phyloP scores from a whole-genome alignment of 2,113 vertebrate genomes.

The Siniperca knerii region DNA sequence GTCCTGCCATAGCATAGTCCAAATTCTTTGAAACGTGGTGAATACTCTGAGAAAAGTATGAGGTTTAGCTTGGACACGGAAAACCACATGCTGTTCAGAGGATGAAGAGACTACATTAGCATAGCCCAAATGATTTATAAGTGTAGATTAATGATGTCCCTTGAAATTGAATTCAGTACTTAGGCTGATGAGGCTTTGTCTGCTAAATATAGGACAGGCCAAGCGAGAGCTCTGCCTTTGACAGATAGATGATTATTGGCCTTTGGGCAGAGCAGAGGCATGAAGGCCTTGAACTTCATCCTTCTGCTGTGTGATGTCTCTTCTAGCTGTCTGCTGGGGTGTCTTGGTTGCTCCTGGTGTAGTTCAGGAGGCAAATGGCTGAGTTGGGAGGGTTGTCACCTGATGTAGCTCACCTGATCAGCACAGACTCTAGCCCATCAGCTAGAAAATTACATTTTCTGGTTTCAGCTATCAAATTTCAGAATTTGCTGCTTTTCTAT shows the following conservation, averaged over 20 bases:
- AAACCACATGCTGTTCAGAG: slow-evolving; percentile 32
- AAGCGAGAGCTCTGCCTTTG: slow-evolving; percentile 50
- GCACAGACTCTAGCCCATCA: neutral
- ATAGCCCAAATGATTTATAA: slow-evolving; percentile 69
- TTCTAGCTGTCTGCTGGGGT: neutral
- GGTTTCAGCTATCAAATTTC: neutral
- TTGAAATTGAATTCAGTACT: slow-evolving; percentile 76
- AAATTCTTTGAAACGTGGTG: neutral
- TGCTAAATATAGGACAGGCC: slow-evolving; percentile 74
- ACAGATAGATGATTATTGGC: slow-evolving; percentile 63
- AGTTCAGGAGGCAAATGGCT: neutral
- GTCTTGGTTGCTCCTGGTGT: neutral
- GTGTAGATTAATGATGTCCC: slow-evolving; percentile 73
- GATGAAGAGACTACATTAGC: slow-evolving; percentile 47
- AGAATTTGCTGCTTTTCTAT: neutral
- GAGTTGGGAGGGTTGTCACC: neutral
- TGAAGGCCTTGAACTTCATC: slow-evolving; percentile 12
- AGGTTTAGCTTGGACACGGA: neutral
- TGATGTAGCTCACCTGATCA: neutral
- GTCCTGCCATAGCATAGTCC: neutral
- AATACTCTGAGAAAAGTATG: neutral
- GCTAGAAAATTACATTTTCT: neutral
- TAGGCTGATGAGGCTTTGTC: slow-evolving; percentile 77
- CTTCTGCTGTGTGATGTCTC: neutral
- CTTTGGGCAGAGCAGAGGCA: slow-evolving; percentile 51